Base-by-base conservation (phyloP, 2,888 invertebrate species). In the Balanococcus diminutus region DNA sequence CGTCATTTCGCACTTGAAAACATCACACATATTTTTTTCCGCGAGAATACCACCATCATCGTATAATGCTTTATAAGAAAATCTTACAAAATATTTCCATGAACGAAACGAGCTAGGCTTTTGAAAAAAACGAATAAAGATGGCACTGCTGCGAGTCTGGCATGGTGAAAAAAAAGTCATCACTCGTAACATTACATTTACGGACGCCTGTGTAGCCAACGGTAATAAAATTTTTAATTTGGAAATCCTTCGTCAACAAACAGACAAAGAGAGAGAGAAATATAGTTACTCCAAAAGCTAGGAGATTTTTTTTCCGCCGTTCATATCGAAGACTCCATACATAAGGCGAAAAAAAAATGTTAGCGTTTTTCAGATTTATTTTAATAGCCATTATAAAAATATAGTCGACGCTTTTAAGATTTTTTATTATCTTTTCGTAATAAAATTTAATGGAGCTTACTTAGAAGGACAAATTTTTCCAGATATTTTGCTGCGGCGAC, bases 351-450 rank as follows among this genome's bases (percentile, higher is more conserved):
- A 56, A 56, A 56, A 56, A 56, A 56, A 56, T 56, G 19, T 19
- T 56, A 11, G 56, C 56, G 56, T 56, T 56, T 56, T 22, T 56
- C 56, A 56, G 56, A 56, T 56, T 56, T 56, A 56, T 56, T 56
- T 56, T 56, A 56, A 56, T 56, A 56, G 56, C 56, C 56, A 56
- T 56, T 56, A 56, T 56, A 56, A 56, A 56, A 56, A 56, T 56
- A 56, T 56, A 56, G 56, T 56, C 56, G 56, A 22, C 22, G 22
- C 9, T 56, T 56, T 56, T 22, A 14, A 56, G 56, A 56, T 56
- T 56, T 56, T 56, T 56, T 56, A 56, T 56, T 19, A 56, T 56
- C 56, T 56, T 56, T 56, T 19, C 9, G 56, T 22, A 56, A 56
- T 56, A 56, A 56, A 56, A 56, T 22, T 56, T 56, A 56, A 56